Percentiles rank a stretch among this genome's conserved stretches.
These are phyloP conservation scores for Oreochromis grahami DNA, from an alignment of 2,797 vertebrate genomes.

Conservation along the genomic window DNA sequence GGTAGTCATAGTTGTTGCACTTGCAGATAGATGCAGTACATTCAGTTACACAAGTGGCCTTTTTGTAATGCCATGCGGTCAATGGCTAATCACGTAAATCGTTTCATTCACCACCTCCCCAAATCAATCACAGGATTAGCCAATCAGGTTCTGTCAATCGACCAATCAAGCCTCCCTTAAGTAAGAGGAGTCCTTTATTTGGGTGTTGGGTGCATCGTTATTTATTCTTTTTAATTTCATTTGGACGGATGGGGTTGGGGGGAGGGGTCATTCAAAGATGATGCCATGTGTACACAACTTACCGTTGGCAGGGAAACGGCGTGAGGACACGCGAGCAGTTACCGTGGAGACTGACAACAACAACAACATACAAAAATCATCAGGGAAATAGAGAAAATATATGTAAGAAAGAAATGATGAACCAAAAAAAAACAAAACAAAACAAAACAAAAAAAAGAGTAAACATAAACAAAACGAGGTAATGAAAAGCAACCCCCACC, in stretches of 20 bases:
- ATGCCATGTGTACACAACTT: conserved; percentile 86
- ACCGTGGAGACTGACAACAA: conserved; percentile 87
- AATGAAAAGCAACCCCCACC: conserved; percentile 73
- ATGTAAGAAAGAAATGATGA: conserved; percentile 79
- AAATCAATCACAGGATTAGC: conserved; percentile 70
- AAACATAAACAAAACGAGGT: conserved; percentile 63
- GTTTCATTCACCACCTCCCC: conserved; percentile 72
- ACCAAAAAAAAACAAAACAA: conserved; percentile 45
- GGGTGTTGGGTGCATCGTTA: conserved; percentile 55
- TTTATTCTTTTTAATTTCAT: conserved; percentile 47
- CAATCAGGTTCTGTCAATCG: conserved; percentile 60
- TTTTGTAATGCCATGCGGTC: conserved; percentile 71
- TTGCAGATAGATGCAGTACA: conserved; percentile 75
- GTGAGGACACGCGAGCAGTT: conserved; percentile 86
- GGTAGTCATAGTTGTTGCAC: conserved; percentile 72
- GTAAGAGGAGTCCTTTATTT: conserved; percentile 60
- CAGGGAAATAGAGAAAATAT: conserved; percentile 85
- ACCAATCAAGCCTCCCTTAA: conserved; percentile 57
- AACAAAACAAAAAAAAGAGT: conserved; percentile 20
- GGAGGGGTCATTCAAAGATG: conserved; percentile 81
- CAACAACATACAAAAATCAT: conserved; percentile 86
- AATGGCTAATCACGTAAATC: conserved; percentile 68
- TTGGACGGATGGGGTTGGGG: conserved; percentile 67
- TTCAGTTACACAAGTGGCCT: conserved; percentile 71
- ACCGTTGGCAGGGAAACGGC: conserved; percentile 84